Evolutionary conservation across 2,113 vertebrate species (phyloP).

Genomic region (Pao palembangensis): DNA sequence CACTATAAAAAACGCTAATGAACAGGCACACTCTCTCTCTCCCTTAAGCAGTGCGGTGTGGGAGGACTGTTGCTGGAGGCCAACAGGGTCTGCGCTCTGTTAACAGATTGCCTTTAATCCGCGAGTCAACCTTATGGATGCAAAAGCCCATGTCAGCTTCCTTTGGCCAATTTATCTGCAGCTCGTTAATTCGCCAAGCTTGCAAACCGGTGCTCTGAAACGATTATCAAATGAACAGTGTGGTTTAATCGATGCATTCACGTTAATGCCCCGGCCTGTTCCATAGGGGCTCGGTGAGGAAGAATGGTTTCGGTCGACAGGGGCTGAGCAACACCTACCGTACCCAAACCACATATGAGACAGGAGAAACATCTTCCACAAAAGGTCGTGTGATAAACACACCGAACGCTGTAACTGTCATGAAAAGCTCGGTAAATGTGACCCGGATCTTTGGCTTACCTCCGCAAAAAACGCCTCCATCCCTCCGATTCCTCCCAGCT

Average conservation of each 20-base stretch:
- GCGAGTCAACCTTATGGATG: conserved; percentile 42
- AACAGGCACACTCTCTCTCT: conserved; percentile 4
- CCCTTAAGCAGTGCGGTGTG: conserved; percentile 11
- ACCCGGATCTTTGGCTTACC: conserved; percentile 58
- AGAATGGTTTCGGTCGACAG: conserved; percentile 9
- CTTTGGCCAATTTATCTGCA: conserved; percentile 63
- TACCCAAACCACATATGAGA: conserved; percentile 1
- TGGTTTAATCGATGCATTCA: neutral
- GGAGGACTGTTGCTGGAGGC: conserved; percentile 23
- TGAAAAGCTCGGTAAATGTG: conserved; percentile 15
- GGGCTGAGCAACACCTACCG: conserved; percentile 48
- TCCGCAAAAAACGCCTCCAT: conserved; percentile 77
- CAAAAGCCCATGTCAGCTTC: conserved; percentile 48
- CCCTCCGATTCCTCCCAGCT: conserved; percentile 61
- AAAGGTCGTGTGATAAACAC: neutral
- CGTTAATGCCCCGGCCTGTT: neutral
- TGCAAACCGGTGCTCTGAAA: conserved; percentile 29
- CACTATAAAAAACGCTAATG: conserved; percentile 8
- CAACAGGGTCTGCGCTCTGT: conserved; percentile 23
- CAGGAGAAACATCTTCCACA: conserved; percentile 5
- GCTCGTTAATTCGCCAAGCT: conserved; percentile 42
- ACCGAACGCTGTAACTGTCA: neutral
- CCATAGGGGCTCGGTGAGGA: neutral
- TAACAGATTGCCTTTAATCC: conserved; percentile 66
- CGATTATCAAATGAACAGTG: conserved; percentile 20